These are phyloP conservation scores for Sminthurinus signatus DNA, from an alignment of 1,140 invertebrate genomes.

Conservation along the genomic window DNA sequence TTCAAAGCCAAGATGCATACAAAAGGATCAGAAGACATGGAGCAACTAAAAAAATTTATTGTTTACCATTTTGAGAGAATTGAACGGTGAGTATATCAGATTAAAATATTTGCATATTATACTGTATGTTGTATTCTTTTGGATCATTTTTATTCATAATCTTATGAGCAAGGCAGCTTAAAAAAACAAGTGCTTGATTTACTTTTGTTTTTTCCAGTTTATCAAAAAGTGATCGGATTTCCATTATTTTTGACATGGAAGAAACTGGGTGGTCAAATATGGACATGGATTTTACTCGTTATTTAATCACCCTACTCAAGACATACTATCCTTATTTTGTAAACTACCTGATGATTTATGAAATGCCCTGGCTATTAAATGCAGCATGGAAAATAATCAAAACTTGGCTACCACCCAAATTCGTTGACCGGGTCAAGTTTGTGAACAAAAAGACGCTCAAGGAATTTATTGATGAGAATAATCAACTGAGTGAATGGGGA, in stretches of 20 bases:
- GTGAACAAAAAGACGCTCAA: conserved; percentile 68
- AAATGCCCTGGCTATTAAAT: conserved; percentile 73
- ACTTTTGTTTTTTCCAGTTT: conserved; percentile 51
- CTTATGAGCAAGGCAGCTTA: too few species aligned
- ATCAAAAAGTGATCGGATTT: conserved; percentile 66
- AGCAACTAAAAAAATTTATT: conserved; percentile 69
- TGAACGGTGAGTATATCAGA: conserved; percentile 55
- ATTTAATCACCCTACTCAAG: conserved; percentile 80
- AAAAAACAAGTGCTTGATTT: too few species aligned
- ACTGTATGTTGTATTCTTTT: neutral
- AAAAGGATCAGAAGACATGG: conserved; percentile 66
- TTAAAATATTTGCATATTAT: conserved; percentile 1
- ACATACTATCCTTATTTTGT: conserved; percentile 82
- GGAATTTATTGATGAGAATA: conserved; percentile 64
- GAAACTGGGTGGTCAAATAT: conserved; percentile 75
- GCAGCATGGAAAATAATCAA: conserved; percentile 92
- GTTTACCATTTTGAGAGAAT: conserved; percentile 83
- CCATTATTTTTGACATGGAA: conserved; percentile 83
- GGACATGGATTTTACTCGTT: conserved; percentile 80
- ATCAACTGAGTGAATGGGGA: conserved; percentile 39
- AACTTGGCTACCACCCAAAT: conserved; percentile 77
- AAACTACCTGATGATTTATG: conserved; percentile 85
- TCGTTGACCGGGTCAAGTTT: conserved; percentile 83
- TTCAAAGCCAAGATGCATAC: conserved; percentile 67
- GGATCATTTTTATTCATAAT: conserved; percentile 8